phyloP scores from a whole-genome alignment of 53 echinoderm and acorn worm genomes.

The Antedon mediterranea region DNA sequence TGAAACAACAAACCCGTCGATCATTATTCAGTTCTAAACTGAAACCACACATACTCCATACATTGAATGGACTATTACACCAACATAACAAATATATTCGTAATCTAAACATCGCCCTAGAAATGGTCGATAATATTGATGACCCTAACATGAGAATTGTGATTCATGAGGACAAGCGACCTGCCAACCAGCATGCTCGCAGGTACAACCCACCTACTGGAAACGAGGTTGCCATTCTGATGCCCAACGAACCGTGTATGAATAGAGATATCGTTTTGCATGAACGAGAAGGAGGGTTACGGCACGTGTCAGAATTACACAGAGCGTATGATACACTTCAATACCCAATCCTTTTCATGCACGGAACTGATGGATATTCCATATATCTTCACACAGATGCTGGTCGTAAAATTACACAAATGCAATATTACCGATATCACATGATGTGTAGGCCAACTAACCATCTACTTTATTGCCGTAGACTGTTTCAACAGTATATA shows the following conservation, averaged over 20 bases:
- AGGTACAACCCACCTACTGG: slow-evolving; percentile 14
- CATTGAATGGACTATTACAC: too few species aligned
- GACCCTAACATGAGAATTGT: too few species aligned
- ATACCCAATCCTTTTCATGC: slow-evolving; percentile 24
- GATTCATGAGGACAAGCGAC: too few species aligned
- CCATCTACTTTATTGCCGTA: neutral
- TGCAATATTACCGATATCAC: neutral
- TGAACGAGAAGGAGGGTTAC: slow-evolving; percentile 2
- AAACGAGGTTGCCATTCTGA: slow-evolving; percentile 22
- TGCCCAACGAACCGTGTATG: slow-evolving; percentile 8
- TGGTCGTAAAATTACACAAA: neutral
- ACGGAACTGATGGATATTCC: slow-evolving; percentile 26
- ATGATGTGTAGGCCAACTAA: neutral
- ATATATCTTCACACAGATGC: neutral
- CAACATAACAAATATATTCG: too few species aligned
- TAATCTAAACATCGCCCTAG: too few species aligned
- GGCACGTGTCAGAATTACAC: slow-evolving; percentile 21
- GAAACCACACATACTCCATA: too few species aligned
- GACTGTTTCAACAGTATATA: neutral
- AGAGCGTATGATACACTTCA: slow-evolving; percentile 31
- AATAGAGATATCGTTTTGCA: slow-evolving; percentile 4
- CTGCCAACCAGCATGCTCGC: slow-evolving; percentile 8
- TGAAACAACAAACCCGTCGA: too few species aligned
- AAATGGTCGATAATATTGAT: too few species aligned
- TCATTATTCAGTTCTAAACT: too few species aligned